Evolutionary conservation across 2,113 vertebrate species (phyloP).

Genomic region (Macaca mulatta): DNA sequence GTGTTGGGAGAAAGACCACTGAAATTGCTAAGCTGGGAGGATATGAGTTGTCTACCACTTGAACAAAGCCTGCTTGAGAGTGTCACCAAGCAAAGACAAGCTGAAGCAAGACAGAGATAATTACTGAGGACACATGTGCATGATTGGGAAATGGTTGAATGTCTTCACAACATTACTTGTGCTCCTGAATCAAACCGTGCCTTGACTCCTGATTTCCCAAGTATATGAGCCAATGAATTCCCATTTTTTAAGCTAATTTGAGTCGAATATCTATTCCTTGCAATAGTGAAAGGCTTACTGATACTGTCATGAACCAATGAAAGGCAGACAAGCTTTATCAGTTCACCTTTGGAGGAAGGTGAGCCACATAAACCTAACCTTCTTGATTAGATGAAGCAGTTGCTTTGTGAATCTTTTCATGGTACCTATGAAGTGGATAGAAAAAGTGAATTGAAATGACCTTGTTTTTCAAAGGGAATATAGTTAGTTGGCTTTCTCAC

Average conservation of each 20-base stretch:
- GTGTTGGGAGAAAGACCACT: neutral
- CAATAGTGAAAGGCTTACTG: conserved; percentile 22
- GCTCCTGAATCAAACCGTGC: neutral
- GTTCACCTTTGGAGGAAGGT: neutral
- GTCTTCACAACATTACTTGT: neutral
- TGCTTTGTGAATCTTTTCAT: neutral
- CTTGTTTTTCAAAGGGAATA: neutral
- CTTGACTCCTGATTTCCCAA: neutral
- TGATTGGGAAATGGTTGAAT: neutral
- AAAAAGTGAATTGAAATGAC: conserved; percentile 3
- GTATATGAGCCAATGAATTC: conserved; percentile 27
- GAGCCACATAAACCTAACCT: neutral
- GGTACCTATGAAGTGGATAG: neutral
- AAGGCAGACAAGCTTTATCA: neutral
- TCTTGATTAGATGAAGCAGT: neutral
- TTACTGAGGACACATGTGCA: neutral
- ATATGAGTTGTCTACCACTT: neutral
- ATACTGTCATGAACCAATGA: neutral
- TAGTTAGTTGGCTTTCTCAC: neutral
- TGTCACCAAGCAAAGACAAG: neutral
- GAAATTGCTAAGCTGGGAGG: neutral
- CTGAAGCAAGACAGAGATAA: neutral
- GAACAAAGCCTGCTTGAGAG: conserved; percentile 3
- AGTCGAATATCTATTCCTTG: conserved; percentile 6
- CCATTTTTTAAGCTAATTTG: conserved; percentile 17